Evolutionary conservation across 2,113 vertebrate genomes (phyloP).

Genomic region (Elephas maximus): DNA sequence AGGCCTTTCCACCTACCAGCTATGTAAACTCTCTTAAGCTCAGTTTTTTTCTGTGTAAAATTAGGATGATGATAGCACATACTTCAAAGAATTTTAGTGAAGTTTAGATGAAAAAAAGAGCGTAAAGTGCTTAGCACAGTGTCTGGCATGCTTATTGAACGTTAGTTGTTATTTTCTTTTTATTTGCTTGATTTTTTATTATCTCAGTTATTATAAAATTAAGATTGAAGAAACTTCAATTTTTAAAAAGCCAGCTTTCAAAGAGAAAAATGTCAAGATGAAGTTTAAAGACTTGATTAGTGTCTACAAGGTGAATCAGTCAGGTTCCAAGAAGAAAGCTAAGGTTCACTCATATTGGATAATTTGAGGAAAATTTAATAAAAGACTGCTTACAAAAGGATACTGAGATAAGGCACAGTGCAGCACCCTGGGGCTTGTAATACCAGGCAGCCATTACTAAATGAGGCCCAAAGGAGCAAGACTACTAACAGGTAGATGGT

Average conservation of each 20-base stretch:
- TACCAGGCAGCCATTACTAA: neutral
- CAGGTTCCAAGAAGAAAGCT: neutral
- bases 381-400: neutral
- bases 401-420: neutral
- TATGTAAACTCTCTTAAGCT: neutral
- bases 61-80: neutral
- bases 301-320: neutral
- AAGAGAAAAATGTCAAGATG: neutral
- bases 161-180: neutral
- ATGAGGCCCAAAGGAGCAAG: neutral
- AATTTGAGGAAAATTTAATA: too few species aligned
- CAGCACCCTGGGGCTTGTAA: neutral
- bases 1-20: neutral
- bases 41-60: neutral
- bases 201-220: neutral
- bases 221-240: neutral
- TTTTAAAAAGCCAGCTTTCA: neutral
- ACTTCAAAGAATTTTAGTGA: neutral
- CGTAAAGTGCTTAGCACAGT: neutral
- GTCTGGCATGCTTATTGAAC: neutral
- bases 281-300: neutral
- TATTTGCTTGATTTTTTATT: neutral
- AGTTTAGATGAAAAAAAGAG: neutral
- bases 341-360: too few species aligned
- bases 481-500: neutral